Evolutionary conservation across 2,797 vertebrate species (phyloP).

Genomic region (Sarcoramphus papa): DNA sequence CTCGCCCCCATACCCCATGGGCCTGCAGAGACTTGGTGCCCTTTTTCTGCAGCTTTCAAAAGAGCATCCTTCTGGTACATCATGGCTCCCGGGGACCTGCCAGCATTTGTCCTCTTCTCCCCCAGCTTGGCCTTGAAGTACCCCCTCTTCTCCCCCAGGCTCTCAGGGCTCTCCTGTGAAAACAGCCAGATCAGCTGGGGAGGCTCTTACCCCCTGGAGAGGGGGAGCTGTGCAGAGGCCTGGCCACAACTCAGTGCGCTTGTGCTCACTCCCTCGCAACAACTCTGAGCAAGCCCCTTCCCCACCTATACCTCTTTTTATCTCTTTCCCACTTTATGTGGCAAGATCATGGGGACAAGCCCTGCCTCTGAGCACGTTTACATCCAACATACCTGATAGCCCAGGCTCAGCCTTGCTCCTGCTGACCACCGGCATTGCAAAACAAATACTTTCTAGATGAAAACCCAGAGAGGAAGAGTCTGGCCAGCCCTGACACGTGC

Average conservation of each 20-base stretch:
- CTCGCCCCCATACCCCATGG: background rate
- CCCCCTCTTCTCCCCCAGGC: too few species aligned
- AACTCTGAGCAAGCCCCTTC: background rate
- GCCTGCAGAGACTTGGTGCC: background rate
- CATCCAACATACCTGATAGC: rapidly evolving
- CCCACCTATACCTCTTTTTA: background rate
- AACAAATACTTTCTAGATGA: background rate
- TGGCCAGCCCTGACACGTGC: background rate
- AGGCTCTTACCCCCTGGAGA: background rate
- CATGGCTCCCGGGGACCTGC: background rate
- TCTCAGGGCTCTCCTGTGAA: background rate
- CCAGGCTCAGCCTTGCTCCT: rapidly evolving
- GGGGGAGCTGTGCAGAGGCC: background rate
- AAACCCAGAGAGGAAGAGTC: background rate
- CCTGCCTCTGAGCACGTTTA: background rate
- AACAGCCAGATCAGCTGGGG: background rate
- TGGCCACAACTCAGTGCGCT: background rate
- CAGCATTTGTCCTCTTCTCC: background rate
- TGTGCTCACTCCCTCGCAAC: rapidly evolving
- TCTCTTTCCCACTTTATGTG: background rate
- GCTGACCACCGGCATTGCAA: rapidly evolving
- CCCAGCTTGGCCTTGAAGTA: background rate
- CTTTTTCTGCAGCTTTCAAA: background rate
- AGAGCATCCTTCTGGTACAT: background rate
- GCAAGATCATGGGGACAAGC: background rate